Conservation (phyloP, 2,888 invertebrate genomes). For the Sphecodes monilicornis region DNA sequence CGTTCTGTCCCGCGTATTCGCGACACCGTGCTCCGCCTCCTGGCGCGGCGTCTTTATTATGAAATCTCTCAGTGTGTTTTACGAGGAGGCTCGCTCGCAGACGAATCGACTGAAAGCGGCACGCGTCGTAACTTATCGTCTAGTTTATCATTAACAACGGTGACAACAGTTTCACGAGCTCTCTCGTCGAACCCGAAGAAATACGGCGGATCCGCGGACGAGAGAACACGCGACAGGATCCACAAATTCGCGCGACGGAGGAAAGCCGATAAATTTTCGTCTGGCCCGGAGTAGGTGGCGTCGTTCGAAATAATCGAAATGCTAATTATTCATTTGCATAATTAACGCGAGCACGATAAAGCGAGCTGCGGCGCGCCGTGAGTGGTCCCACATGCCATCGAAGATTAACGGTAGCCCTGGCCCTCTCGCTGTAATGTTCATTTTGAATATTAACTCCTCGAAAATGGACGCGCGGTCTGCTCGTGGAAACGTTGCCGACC, state of each 20-base stretch:
- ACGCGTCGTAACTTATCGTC: constrained; percentile 55
- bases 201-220: neutral
- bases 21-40: constrained; percentile 28
- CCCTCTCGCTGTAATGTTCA: constrained; percentile 71
- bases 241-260: constrained; percentile 28
- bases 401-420: constrained; percentile 76
- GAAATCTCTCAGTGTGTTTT: constrained; percentile 42
- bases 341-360: constrained; percentile 80
- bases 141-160: constrained; percentile 61
- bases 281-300: constrained; percentile 46
- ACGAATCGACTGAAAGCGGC: constrained; percentile 35
- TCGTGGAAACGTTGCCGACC: constrained; percentile 53
- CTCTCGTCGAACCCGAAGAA: neutral
- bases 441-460: constrained; percentile 76
- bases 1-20: neutral
- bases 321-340: constrained; percentile 83
- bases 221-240: neutral
- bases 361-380: constrained; percentile 65
- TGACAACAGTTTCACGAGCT: constrained; percentile 54
- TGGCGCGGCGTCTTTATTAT: constrained; percentile 60
- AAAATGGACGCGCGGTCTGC: constrained; percentile 64
- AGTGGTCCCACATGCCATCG: constrained; percentile 69
- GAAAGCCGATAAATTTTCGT: constrained; percentile 51
- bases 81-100: constrained; percentile 27
- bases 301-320: constrained; percentile 80